Evolutionary conservation across 2,797 vertebrate genomes (phyloP).

Genomic region (Threskiornis aethiopicus): DNA sequence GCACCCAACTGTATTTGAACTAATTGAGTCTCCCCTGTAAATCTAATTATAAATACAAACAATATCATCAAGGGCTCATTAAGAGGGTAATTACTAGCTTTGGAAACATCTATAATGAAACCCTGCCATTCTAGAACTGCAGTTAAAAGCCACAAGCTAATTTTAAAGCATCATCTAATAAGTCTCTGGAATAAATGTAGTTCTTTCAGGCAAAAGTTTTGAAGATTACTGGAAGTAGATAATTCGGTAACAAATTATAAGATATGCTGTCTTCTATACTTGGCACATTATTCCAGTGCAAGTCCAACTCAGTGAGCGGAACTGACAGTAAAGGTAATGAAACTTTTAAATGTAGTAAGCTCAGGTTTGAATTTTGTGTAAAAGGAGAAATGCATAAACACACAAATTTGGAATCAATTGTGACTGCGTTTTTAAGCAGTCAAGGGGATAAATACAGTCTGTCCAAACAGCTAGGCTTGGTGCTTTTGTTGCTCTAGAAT

Average conservation of each 20-base stretch:
- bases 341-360: not conserved
- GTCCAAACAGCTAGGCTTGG: not conserved
- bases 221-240: not conserved
- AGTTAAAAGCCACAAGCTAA: not conserved
- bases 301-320: not conserved
- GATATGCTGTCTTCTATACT: not conserved
- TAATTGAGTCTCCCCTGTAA: not conserved
- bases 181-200: not conserved
- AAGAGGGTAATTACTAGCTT: not conserved
- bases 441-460: not conserved
- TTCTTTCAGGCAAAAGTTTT: not conserved
- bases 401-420: not conserved
- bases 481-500: not conserved
- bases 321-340: not conserved
- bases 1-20: not conserved
- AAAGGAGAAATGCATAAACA: not conserved
- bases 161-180: not conserved
- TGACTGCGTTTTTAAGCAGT: not conserved
- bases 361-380: not conserved
- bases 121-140: not conserved
- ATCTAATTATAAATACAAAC: slow-evolving; percentile 6
- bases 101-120: not conserved
- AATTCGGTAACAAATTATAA: not conserved
- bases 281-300: not conserved
- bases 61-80: not conserved